Conservation (phyloP, 2,797 vertebrate species). For the Eleutherodactylus coqui region DNA sequence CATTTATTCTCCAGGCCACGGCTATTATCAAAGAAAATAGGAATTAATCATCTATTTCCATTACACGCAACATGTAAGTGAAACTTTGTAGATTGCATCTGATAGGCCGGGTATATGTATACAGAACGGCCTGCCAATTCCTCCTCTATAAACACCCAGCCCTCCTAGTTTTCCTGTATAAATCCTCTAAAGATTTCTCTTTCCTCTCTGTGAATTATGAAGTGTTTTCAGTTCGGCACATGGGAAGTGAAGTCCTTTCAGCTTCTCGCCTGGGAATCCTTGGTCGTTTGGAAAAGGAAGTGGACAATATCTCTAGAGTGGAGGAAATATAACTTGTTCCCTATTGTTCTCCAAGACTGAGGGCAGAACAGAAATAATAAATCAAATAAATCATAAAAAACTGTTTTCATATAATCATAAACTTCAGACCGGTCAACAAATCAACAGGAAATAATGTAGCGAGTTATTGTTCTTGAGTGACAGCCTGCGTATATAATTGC, state of each 20-base stretch:
- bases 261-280: slow-evolving; percentile 45
- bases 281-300: slow-evolving; percentile 48
- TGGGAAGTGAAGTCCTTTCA: slow-evolving; percentile 45
- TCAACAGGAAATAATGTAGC: slow-evolving; percentile 10
- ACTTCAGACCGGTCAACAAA: slow-evolving; percentile 18
- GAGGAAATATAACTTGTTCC: slow-evolving; percentile 50
- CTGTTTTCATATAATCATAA: slow-evolving; percentile 42
- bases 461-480: slow-evolving; percentile 13
- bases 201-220: slow-evolving; percentile 52
- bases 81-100: slow-evolving; percentile 16
- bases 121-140: slow-evolving; percentile 13
- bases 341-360: slow-evolving; percentile 49
- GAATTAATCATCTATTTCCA: slow-evolving; percentile 36
- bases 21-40: slow-evolving; percentile 39
- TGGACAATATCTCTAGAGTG: slow-evolving; percentile 41
- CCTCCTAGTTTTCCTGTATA: slow-evolving; percentile 53
- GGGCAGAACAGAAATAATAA: slow-evolving; percentile 38
- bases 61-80: background rate
- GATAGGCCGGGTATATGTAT: slow-evolving; percentile 29
- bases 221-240: slow-evolving; percentile 43
- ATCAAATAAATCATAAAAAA: slow-evolving; percentile 59
- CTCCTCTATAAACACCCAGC: slow-evolving; percentile 54
- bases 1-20: slow-evolving; percentile 26
- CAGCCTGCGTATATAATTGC: background rate
- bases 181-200: slow-evolving; percentile 53